Base-by-base conservation (phyloP, 2,888 invertebrate species). In the Epinotia brunnichana region DNA sequence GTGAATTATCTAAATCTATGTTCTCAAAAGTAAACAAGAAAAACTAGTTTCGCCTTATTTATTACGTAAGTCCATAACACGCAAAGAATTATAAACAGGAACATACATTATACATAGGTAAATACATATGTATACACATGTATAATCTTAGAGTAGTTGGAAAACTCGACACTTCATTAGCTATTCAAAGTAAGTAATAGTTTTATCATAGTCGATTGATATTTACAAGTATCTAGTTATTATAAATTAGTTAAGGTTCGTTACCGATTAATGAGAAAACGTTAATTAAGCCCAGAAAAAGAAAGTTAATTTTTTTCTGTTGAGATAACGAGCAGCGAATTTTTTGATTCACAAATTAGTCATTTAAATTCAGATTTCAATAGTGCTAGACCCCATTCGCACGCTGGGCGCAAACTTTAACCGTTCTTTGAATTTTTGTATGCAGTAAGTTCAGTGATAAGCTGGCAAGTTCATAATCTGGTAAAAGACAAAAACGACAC, bases 11-110 rank as follows among this genome's bases (percentile, higher is more conserved):
- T 35, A 35, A 35, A 35, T 35, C 9, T 35, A 35, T 7, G 35
- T 35, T 60, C 60, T 60, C 59, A 60, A 39, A 60, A 60, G 21
- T 17, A 2, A 61, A 67, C 71, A 21, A 54, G 67, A 56, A 61
- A 67, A 48, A 56, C 67, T 44, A 60, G 71, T 67, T 67, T 54
- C 29, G 48, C 44, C 62, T 51, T 48, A 39, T 68, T 51, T 48
- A 39, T 68, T 68, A 62, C 62, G 39, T 68, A 53, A 17, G 41
- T 61, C 5, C 24, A 19, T 39, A 35, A 72, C 44, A 48, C 19
- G 59, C 57, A 39, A 64, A 51, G 5, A 54, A 61, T 66, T 67
- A 39, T 57, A 56, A 19, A 67, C 21, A 67, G 21, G 54, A 66
- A 41, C 39, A 57, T 24, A 21, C n/a, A 39, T 24, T 24, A 53